Evolutionary conservation across 2,113 vertebrate species (phyloP).

Genomic region (Odobenus rosmarus): DNA sequence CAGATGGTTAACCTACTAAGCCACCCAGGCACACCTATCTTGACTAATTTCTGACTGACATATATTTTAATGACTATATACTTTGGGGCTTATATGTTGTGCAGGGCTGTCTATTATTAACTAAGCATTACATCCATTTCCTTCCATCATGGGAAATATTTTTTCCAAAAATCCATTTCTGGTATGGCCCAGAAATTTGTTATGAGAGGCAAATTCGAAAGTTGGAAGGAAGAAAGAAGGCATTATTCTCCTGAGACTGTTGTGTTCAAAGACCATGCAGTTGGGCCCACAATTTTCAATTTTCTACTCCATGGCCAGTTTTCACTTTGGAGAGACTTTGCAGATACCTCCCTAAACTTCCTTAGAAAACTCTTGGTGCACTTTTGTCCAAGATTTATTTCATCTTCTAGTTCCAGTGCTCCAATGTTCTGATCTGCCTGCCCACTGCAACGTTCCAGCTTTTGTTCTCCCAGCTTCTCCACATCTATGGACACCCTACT

Average conservation of each 20-base stretch:
- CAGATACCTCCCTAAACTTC: neutral
- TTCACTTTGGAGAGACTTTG: neutral
- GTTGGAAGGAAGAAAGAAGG: neutral
- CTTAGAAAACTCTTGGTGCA: neutral
- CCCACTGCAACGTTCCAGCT: neutral
- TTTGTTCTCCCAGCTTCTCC: accelerated
- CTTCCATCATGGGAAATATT: neutral
- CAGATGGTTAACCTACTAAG: neutral
- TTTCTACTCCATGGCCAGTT: neutral
- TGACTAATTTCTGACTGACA: neutral
- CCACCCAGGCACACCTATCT: neutral
- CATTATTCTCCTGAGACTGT: neutral
- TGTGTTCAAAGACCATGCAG: neutral
- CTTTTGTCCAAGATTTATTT: neutral
- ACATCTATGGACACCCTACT: accelerated
- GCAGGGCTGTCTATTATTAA: neutral
- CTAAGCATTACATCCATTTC: accelerated
- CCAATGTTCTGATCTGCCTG: accelerated
- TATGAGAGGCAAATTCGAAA: neutral
- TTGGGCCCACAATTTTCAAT: neutral
- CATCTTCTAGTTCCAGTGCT: neutral
- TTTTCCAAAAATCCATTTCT: neutral
- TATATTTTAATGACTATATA: neutral
- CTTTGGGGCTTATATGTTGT: neutral
- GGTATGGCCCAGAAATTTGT: neutral